Evolutionary conservation across 1,140 invertebrate genomes (phyloP).

Genomic region (Drosophila kepulauana): DNA sequence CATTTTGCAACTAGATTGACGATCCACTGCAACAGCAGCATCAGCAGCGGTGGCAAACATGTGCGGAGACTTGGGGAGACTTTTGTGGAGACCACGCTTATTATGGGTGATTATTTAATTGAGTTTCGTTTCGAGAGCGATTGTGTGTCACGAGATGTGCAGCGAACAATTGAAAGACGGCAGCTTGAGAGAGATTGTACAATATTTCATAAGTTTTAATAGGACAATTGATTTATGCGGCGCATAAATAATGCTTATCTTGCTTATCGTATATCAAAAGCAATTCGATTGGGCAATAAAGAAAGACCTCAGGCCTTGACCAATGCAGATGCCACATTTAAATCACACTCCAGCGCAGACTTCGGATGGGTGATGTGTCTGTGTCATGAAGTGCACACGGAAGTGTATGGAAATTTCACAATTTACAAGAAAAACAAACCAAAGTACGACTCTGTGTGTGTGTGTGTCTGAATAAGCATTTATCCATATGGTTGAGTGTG

Average conservation of each 20-base stretch:
- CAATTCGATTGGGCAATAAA: conserved; percentile 62
- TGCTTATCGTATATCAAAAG: conserved; percentile 21
- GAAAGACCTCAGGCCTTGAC: conserved; percentile 23
- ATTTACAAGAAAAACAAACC: conserved; percentile 43
- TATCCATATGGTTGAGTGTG: conserved; percentile 13
- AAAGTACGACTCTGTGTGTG: conserved; percentile 6
- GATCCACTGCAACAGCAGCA: not conserved
- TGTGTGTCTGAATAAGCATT: not conserved
- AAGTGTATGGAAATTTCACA: conserved; percentile 48
- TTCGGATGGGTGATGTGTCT: conserved; percentile 17
- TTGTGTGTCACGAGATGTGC: conserved; percentile 22
- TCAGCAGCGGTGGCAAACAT: no score
- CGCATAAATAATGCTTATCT: conserved; percentile 59
- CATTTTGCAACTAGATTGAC: conserved; percentile 38
- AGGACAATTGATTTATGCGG: conserved; percentile 30
- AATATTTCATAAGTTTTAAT: conserved; percentile 16
- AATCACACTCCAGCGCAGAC: conserved; percentile 4
- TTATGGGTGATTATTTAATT: conserved; percentile 72
- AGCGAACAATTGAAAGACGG: conserved; percentile 21
- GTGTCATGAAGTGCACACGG: conserved; percentile 2
- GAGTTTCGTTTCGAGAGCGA: conserved; percentile 38
- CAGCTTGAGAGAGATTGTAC: not conserved
- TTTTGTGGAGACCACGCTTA: conserved; percentile 43
- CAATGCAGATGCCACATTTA: conserved; percentile 33
- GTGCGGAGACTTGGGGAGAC: not conserved